A percentile compares a stretch with the other conserved stretches of the same genome.
Conservation (phyloP, 1,140 invertebrate species). For the Hydropsyche tenuis region DNA sequence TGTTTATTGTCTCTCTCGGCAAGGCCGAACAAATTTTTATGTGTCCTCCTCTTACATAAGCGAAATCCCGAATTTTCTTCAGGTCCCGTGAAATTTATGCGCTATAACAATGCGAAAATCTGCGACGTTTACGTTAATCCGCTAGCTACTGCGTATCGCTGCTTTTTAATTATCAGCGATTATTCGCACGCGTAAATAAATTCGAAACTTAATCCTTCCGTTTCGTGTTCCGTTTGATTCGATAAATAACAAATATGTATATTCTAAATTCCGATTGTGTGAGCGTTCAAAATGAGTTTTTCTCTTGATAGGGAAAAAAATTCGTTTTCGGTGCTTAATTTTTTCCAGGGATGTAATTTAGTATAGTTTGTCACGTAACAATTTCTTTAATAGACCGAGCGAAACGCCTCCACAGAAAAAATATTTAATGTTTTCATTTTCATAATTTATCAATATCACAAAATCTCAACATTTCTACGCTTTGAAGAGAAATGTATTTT, state of each 20-base stretch:
- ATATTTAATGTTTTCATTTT: slow-evolving; percentile 25
- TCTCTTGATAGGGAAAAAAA: slow-evolving; percentile 1
- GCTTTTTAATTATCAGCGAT: too few species aligned
- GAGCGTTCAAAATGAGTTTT: background rate
- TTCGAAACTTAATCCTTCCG: too few species aligned
- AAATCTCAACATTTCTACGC: slow-evolving; percentile 11
- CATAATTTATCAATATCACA: slow-evolving; percentile 26
- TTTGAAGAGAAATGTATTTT: background rate
- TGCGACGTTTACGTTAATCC: too few species aligned
- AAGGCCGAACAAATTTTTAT: slow-evolving; percentile 38
- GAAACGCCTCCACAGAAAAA: slow-evolving; percentile 6
- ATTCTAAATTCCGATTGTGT: background rate
- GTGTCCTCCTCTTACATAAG: slow-evolving; percentile 33
- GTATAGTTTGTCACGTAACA: slow-evolving; percentile 40
- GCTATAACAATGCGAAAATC: too few species aligned
- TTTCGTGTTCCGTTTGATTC: too few species aligned
- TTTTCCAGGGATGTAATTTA: slow-evolving; percentile 33
- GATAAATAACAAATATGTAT: too few species aligned
- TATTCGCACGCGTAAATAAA: too few species aligned
- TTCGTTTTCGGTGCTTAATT: background rate
- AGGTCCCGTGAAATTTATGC: background rate
- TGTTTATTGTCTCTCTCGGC: slow-evolving; percentile 32
- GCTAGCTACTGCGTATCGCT: too few species aligned
- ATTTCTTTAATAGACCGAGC: slow-evolving; percentile 36
- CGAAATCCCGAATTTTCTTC: slow-evolving; percentile 31